Percentiles rank a stretch among this genome's conserved stretches.
phyloP scores from a whole-genome alignment of 2,797 vertebrate genomes.

The Petrocephalus schoutedeni region DNA sequence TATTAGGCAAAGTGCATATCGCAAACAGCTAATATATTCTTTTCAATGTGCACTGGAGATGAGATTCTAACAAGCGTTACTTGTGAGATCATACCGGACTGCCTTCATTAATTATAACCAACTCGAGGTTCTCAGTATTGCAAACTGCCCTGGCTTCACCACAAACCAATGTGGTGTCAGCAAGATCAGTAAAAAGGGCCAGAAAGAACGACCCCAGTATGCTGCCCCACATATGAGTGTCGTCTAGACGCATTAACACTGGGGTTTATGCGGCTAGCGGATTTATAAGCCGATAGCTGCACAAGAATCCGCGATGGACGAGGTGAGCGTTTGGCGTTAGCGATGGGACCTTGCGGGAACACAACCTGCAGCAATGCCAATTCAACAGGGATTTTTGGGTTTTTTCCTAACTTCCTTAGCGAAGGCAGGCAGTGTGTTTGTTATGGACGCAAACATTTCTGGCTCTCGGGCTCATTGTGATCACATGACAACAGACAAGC shows the following conservation, averaged over 20 bases:
- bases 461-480: background rate
- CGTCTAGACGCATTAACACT: background rate
- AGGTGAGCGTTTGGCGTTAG: background rate
- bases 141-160: background rate
- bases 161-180: background rate
- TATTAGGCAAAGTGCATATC: constrained; percentile 36
- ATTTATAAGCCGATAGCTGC: background rate
- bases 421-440: background rate
- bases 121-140: background rate
- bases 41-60: background rate
- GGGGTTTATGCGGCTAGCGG: background rate
- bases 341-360: background rate
- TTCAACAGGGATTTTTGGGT: background rate
- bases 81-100: background rate
- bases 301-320: background rate
- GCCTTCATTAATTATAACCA: background rate
- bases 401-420: background rate
- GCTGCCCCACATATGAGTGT: background rate
- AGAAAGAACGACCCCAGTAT: background rate
- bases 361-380: background rate
- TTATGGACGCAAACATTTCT: background rate
- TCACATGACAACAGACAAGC: background rate
- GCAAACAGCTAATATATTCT: background rate
- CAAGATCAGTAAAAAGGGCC: background rate
- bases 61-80: background rate